A percentile compares a stretch with the other conserved stretches of the same genome.
These are phyloP conservation scores for Sebastes ruberrimus DNA, from an alignment of 2,797 vertebrate genomes.

Conservation along the genomic window DNA sequence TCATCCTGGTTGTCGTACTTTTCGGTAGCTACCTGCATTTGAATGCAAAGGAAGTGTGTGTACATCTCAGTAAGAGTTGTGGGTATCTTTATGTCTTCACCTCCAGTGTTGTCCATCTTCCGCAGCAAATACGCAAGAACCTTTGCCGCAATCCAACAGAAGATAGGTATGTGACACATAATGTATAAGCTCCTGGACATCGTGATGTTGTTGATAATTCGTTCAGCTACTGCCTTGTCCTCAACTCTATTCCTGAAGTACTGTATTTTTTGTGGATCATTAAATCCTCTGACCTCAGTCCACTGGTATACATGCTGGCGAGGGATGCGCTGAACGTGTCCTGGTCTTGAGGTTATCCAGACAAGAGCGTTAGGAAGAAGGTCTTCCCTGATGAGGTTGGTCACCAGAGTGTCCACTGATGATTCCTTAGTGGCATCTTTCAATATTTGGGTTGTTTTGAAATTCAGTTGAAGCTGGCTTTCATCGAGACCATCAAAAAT, in stretches of 20 bases:
- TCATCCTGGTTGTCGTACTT: constrained; percentile 3
- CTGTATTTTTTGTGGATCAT: constrained; percentile 36
- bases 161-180: constrained; percentile 68
- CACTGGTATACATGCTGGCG: accelerated
- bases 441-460: background rate
- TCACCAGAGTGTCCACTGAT: constrained; percentile 47
- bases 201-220: constrained; percentile 22
- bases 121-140: constrained; percentile 33
- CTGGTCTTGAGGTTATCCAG: constrained; percentile 65
- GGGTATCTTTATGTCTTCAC: constrained; percentile 12
- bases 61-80: constrained; percentile 56
- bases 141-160: constrained; percentile 58
- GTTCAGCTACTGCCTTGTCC: constrained; percentile 19
- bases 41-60: constrained; percentile 39
- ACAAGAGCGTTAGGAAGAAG: constrained; percentile 40
- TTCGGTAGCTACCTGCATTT: constrained; percentile 3
- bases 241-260: constrained; percentile 47
- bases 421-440: background rate
- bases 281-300: constrained; percentile 56
- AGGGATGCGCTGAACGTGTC: constrained; percentile 29
- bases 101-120: background rate
- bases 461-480: constrained; percentile 43
- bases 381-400: constrained; percentile 37
- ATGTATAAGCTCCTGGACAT: constrained; percentile 47
- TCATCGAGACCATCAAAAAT: constrained; percentile 63